These are phyloP conservation scores for Madoqua kirkii DNA, from an alignment of 2,113 vertebrate species.

Conservation along the genomic window DNA sequence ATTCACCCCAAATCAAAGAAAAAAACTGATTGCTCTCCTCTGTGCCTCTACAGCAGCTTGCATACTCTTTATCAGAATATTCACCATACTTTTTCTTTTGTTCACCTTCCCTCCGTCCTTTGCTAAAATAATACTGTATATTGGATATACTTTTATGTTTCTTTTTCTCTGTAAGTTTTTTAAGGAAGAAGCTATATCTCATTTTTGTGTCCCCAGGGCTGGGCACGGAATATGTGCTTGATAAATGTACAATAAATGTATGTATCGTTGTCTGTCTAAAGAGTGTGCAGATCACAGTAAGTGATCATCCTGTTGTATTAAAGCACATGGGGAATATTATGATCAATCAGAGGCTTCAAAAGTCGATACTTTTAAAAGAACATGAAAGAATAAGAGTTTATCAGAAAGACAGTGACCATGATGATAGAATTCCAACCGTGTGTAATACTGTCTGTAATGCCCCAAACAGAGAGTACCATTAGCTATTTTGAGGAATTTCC, in stretches of 20 bases:
- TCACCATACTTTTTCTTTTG: not conserved
- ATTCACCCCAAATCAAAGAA: not conserved
- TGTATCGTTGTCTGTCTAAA: not conserved
- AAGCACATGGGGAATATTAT: not conserved
- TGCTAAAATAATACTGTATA: not conserved
- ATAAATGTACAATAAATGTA: not conserved
- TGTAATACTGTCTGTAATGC: not conserved
- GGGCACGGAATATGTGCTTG: not conserved
- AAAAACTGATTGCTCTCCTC: not conserved
- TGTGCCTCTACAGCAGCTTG: not conserved
- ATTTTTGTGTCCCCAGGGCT: not conserved
- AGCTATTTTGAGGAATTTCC: not conserved
- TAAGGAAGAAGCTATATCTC: not conserved
- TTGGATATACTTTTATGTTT: not conserved
- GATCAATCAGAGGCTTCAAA: not conserved
- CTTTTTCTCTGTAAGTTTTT: not conserved
- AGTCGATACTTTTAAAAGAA: not conserved
- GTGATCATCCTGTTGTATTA: not conserved
- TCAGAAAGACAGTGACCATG: not conserved
- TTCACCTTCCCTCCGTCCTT: not conserved
- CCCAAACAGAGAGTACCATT: not conserved
- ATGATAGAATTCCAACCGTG: not conserved
- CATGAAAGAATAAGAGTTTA: not conserved
- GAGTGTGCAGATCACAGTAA: not conserved
- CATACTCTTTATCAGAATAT: not conserved